Percentiles rank a stretch among this genome's conserved stretches.
phyloP scores from a whole-genome alignment of 2,797 vertebrate species.

The Coluber constrictor region DNA sequence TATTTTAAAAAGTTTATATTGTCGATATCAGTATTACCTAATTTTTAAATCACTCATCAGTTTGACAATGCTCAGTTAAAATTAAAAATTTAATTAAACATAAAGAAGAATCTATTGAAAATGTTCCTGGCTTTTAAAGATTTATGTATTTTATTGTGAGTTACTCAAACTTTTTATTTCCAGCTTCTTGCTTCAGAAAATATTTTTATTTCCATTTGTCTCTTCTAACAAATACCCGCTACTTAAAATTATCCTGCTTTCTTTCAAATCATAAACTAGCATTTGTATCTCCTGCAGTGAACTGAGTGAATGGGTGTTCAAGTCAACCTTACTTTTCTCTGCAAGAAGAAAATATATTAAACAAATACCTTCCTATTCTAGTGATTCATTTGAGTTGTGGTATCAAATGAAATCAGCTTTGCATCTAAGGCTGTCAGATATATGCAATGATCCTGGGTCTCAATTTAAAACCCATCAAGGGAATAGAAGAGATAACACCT shows the following conservation, averaged over 20 bases:
- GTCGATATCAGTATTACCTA: not conserved
- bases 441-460: conserved; percentile 25
- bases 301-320: conserved; percentile 39
- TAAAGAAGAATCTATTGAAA: conserved; percentile 14
- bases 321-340: conserved; percentile 50
- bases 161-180: not conserved
- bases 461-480: conserved; percentile 61
- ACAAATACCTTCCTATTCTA: conserved; percentile 40
- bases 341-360: conserved; percentile 49
- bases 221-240: conserved; percentile 28
- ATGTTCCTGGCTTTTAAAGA: conserved; percentile 3
- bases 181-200: not conserved
- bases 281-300: conserved; percentile 15
- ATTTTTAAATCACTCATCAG: not conserved
- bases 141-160: not conserved
- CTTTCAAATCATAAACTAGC: conserved; percentile 35
- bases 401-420: conserved; percentile 59
- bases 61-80: conserved; percentile 15
- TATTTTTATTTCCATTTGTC: conserved; percentile 21
- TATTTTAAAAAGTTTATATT: not conserved
- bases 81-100: conserved; percentile 15
- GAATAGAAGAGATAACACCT: conserved; percentile 55
- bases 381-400: conserved; percentile 58
- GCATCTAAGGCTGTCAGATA: conserved; percentile 55
- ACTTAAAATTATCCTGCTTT: conserved; percentile 33